These are phyloP conservation scores for Morelia viridis DNA, from an alignment of 2,797 vertebrate species.

Conservation along the genomic window DNA sequence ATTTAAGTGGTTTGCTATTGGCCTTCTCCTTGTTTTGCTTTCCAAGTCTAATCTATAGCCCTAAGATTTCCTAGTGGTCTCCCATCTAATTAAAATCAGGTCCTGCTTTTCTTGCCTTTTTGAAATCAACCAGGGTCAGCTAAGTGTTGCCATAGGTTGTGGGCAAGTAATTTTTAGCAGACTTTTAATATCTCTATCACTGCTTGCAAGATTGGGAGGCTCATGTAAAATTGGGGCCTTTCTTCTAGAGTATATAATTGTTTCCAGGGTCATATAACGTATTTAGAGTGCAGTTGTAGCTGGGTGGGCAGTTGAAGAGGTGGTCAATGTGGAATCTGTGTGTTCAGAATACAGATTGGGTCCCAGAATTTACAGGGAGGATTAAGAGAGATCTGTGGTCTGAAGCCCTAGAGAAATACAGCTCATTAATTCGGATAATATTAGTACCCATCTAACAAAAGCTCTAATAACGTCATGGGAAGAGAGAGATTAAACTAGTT, in stretches of 20 bases:
- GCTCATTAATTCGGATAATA: not conserved
- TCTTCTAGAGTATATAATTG: not conserved
- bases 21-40: not conserved
- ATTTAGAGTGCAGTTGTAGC: not conserved
- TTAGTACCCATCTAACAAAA: not conserved
- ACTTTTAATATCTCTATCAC: not conserved
- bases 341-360: not conserved
- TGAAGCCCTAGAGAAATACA: not conserved
- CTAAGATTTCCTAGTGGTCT: not conserved
- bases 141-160: not conserved
- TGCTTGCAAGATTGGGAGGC: not conserved
- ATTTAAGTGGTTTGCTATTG: not conserved
- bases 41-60: not conserved
- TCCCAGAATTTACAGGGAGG: not conserved
- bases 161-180: not conserved
- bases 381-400: not conserved
- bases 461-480: not conserved
- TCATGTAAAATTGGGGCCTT: not conserved
- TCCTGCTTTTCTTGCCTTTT: not conserved
- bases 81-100: not conserved
- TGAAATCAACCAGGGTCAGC: not conserved
- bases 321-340: not conserved
- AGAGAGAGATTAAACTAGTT: not conserved
- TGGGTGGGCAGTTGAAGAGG: not conserved
- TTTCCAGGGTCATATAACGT: not conserved